Evolutionary conservation across 2,113 vertebrate genomes (phyloP).

Genomic region (Peromyscus leucopus): DNA sequence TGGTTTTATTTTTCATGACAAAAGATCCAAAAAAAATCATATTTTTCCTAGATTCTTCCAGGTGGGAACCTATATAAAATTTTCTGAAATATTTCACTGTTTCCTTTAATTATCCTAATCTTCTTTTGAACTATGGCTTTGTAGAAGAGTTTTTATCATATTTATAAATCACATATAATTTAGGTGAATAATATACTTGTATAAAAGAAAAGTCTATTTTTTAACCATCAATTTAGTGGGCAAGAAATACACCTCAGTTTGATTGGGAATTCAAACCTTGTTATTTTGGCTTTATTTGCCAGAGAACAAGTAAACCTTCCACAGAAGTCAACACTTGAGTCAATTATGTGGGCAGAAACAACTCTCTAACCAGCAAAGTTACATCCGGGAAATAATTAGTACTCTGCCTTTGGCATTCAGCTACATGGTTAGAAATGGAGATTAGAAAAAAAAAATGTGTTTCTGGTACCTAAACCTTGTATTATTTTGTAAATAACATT

Average conservation of each 20-base stretch:
- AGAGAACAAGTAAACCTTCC: slow-evolving; percentile 19
- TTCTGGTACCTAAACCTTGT: background rate
- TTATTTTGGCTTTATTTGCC: slow-evolving; percentile 21
- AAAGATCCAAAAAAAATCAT: background rate
- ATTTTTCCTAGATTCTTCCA: background rate
- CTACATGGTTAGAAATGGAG: background rate
- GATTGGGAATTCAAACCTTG: background rate
- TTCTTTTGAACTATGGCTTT: background rate
- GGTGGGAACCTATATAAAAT: background rate
- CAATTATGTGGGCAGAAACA: background rate
- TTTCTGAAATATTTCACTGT: background rate
- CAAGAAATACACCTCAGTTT: background rate
- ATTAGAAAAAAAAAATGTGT: slow-evolving; percentile 14
- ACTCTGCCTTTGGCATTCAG: background rate
- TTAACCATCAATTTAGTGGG: background rate
- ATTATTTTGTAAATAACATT: background rate
- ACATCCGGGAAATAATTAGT: slow-evolving; percentile 4
- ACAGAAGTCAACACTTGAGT: background rate
- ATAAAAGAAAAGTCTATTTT: slow-evolving; percentile 26
- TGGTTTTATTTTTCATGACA: background rate
- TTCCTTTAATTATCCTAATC: background rate
- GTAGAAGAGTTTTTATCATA: background rate
- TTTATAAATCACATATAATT: background rate
- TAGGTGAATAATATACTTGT: background rate
- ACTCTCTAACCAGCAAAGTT: background rate